Conservation (phyloP, 2,113 vertebrate genomes). For the Corythoichthys haematopterus region DNA sequence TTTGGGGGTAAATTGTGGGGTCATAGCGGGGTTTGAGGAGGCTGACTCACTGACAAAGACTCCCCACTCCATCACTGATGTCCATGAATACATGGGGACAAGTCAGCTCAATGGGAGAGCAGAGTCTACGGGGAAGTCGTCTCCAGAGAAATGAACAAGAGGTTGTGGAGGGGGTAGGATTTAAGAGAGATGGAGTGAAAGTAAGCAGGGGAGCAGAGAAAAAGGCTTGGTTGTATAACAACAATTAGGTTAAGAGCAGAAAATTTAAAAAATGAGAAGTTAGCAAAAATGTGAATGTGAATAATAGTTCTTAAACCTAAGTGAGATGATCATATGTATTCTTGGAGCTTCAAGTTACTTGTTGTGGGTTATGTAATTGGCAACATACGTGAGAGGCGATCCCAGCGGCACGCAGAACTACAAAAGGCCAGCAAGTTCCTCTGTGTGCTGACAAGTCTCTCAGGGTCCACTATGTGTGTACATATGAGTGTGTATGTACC, state of each 20-base stretch:
- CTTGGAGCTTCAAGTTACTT: constrained; percentile 29
- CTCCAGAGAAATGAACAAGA: constrained; percentile 39
- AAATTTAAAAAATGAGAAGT: constrained; percentile 37
- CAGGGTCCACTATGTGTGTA: constrained; percentile 24
- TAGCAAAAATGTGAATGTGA: constrained; percentile 24
- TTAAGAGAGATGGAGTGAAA: constrained; percentile 50
- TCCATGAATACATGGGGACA: constrained; percentile 85
- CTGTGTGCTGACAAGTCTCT: constrained; percentile 58
- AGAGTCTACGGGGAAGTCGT: constrained; percentile 57
- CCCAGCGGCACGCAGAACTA: constrained; percentile 49
- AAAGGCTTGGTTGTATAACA: constrained; percentile 5
- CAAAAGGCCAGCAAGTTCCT: constrained; percentile 63
- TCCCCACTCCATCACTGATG: constrained; percentile 72
- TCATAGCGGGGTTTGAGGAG: constrained; percentile 66
- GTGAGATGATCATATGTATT: constrained; percentile 6
- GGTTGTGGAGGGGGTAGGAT: constrained; percentile 39
- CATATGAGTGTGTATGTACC: constrained; percentile 43
- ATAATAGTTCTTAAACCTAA: constrained; percentile 20
- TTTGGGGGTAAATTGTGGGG: constrained; percentile 54
- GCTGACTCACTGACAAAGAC: constrained; percentile 78
- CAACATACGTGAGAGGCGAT: constrained; percentile 53
- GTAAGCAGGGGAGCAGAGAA: constrained; percentile 45
- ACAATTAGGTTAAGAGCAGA: constrained; percentile 52
- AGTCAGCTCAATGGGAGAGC: constrained; percentile 66
- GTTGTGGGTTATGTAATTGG: constrained; percentile 42